Evolutionary conservation across 2,797 vertebrate species (phyloP).

Genomic region (Poliocrania exsul): DNA sequence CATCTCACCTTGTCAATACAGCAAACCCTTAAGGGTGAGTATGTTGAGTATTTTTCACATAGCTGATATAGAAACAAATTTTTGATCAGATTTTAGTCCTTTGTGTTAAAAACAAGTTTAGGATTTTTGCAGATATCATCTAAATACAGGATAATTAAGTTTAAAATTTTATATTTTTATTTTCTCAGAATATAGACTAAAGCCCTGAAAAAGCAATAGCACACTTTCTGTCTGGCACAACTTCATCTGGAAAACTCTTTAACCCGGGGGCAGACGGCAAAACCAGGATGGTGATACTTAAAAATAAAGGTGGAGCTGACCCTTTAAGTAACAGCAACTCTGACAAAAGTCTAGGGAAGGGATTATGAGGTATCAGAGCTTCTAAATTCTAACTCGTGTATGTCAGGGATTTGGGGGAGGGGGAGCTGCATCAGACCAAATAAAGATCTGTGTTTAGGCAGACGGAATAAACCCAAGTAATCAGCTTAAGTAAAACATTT

Average conservation of each 20-base stretch:
- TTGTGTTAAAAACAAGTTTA: neutral
- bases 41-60: neutral
- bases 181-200: neutral
- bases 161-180: neutral
- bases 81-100: neutral
- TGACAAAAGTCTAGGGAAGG: neutral
- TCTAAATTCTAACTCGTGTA: neutral
- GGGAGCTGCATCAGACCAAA: neutral
- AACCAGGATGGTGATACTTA: neutral
- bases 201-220: neutral
- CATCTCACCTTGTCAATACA: neutral
- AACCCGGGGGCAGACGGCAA: neutral
- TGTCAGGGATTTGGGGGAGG: neutral
- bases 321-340: neutral
- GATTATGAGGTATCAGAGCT: neutral
- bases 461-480: conserved; percentile 4
- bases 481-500: conserved; percentile 37
- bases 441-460: neutral
- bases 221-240: neutral
- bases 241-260: neutral
- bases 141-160: neutral
- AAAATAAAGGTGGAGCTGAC: neutral
- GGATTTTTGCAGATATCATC: neutral
- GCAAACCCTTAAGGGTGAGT: neutral
- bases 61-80: neutral